Evolutionary conservation across 2,113 vertebrate species (phyloP), one percentile per base, ranked within the genome.

Genomic region (Antechinus stuartii): DNA sequence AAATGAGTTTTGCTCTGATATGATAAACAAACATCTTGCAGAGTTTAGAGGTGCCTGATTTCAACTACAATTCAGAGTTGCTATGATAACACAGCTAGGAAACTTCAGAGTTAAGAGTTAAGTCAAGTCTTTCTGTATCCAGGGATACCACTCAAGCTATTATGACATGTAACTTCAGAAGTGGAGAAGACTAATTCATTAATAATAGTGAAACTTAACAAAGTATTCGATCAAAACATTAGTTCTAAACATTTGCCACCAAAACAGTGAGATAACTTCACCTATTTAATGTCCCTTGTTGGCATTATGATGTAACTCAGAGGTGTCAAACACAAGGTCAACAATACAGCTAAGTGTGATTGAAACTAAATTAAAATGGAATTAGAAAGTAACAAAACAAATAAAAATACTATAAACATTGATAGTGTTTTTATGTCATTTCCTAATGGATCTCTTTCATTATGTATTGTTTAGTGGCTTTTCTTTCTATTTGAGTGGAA

Each of bases 251-350:
- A 35, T 93, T 96, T 95, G 90, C 3, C 92, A n/a, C 6, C 35
- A 90, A 97, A 96, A 35, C 3, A 96, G 54, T 14, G 57, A 96
- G 94, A 94, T 94, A 96, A 93, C 57, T 96, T 97, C 35, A 42
- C 42, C 89, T 96, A 91, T 26, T 96, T 93, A 94, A 30, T 97
- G 55, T 3, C 93, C 90, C 89, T 92, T 93, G 94, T 92, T 42
- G 68, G 16, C 19, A 42, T 42, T 8, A 19, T 42, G 6, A 42
- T 2, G 6, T 76, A n/a, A n/a, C 35, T n/a, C 35, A 76, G 30
- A n/a, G 35, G 61, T 76, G 35, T 16, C 14, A 76, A 76, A n/a
- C 35, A 84, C 35, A 76, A 14, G 35, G 5, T 1, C 35, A 19
- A n/a, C 35, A 76, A n/a, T n/a, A n/a, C 68, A 35, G 19, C 6